These are phyloP conservation scores for Triplophysa rosa DNA, from an alignment of 2,113 vertebrate species.

Conservation along the genomic window DNA sequence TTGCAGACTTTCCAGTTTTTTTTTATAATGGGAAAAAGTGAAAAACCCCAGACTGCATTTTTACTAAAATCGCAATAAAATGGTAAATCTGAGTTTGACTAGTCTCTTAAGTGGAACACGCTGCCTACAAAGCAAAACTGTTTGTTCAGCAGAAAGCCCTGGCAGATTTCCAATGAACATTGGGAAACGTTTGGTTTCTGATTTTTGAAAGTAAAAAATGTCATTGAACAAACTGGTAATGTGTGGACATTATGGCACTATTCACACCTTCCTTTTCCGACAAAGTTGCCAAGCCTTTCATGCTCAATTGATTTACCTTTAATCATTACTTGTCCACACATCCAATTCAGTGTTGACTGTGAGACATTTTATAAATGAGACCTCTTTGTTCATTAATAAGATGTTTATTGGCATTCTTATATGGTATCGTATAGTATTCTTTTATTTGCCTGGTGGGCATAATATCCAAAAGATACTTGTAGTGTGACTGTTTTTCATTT, in stretches of 20 bases:
- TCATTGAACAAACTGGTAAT: background rate
- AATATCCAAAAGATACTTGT: background rate
- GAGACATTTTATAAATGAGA: too few relatives aligned
- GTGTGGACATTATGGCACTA: too few relatives aligned
- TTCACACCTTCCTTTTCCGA: too few relatives aligned
- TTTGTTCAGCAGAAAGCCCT: background rate
- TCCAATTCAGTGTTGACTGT: too few relatives aligned
- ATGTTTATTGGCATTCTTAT: too few relatives aligned
- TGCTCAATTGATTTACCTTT: too few relatives aligned
- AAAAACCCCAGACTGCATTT: background rate
- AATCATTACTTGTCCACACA: too few relatives aligned
- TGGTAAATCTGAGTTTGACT: background rate
- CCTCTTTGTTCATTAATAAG: too few relatives aligned
- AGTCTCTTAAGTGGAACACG: background rate
- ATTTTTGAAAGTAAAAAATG: background rate
- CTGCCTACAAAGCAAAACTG: background rate
- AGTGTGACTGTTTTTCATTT: background rate
- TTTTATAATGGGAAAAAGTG: background rate
- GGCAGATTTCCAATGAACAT: background rate
- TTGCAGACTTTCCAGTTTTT: conserved; percentile 1
- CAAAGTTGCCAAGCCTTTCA: too few relatives aligned
- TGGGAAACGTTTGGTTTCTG: background rate
- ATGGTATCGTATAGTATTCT: too few relatives aligned
- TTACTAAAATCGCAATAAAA: conserved; percentile 22
- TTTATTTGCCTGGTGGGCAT: too few relatives aligned